Evolutionary conservation across 2,888 invertebrate species (phyloP), one percentile per base, ranked within the genome.

Genomic region (Lordiphosa fenestrarum): DNA sequence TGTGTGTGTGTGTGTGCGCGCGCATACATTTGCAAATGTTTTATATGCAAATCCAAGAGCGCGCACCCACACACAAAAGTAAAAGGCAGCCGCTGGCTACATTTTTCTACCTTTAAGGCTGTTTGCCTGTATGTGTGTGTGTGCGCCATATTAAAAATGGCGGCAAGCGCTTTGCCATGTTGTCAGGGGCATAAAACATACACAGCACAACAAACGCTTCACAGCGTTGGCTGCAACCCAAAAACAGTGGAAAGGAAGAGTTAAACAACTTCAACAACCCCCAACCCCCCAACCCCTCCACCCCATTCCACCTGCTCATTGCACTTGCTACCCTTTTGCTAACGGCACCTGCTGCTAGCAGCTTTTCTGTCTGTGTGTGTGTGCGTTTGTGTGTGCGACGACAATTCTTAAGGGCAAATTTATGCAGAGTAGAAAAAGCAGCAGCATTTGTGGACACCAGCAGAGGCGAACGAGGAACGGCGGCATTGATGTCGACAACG

Each of bases 131-230:
- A 49, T 54, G 51, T 57, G 54, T 59, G 58, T 62, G 47, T 65
- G 66, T 49, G 15, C 15, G 72, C 76, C 83, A 81, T 84, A 86
- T 84, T 85, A 83, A 86, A 86, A 86, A 86, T 86, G 86, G 86
- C 86, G 86, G 78, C 70, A 75, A 64, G 65, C 70, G 69, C 65
- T 63, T 38, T 53, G 42, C 42, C 19, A 48, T 42, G 42, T 49
- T 54, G 48, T 39, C 55, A 49, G 48, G 53, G 54, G 49, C 48
- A 66, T n/a, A 15, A 73, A 50, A 64, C 58, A 71, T 68, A 78
- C 49, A 66, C 68, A 71, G 2, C 15, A 15, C 71, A 75, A 66
- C 66, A 66, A 69, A 62, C 57, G 69, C 30, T 71, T 25, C 25
- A 25, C 25, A 6, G 25, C 25, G 6, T 25, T 25, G 25, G 25